Conservation (phyloP, 2,888 invertebrate species). For the Spisula solida region DNA sequence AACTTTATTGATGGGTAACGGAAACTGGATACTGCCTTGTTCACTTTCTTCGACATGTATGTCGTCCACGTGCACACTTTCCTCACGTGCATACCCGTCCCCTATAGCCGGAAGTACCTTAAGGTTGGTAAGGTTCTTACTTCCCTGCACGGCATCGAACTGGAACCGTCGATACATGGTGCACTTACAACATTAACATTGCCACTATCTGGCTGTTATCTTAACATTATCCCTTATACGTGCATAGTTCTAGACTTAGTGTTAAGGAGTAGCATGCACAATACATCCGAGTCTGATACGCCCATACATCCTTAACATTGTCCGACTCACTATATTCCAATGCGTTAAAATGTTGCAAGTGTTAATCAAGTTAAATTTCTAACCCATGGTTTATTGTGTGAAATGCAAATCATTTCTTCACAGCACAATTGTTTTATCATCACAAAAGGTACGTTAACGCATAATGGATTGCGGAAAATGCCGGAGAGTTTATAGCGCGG, state of each 20-base stretch:
- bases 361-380: too few relatives aligned
- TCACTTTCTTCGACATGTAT: slow-evolving; percentile 57
- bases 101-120: slow-evolving; percentile 64
- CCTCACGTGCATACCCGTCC: slow-evolving; percentile 29
- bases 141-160: slow-evolving; percentile 61
- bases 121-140: slow-evolving; percentile 61
- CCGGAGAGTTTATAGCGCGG: too few relatives aligned
- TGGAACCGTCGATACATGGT: slow-evolving; percentile 59
- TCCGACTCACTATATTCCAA: too few relatives aligned
- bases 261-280: too few relatives aligned
- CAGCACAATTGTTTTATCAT: too few relatives aligned
- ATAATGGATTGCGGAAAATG: too few relatives aligned
- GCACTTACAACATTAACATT: background rate
- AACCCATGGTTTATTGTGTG: too few relatives aligned
- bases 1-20: slow-evolving; percentile 59
- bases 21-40: slow-evolving; percentile 44
- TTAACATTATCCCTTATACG: background rate
- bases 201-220: background rate
- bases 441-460: too few relatives aligned
- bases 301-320: too few relatives aligned
- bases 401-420: too few relatives aligned
- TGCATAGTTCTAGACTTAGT: background rate
- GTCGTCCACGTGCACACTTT: slow-evolving; percentile 40
- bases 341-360: too few relatives aligned
- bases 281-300: too few relatives aligned